Base-by-base conservation (phyloP, 2,888 invertebrate species). In the Spodoptera littoralis region DNA sequence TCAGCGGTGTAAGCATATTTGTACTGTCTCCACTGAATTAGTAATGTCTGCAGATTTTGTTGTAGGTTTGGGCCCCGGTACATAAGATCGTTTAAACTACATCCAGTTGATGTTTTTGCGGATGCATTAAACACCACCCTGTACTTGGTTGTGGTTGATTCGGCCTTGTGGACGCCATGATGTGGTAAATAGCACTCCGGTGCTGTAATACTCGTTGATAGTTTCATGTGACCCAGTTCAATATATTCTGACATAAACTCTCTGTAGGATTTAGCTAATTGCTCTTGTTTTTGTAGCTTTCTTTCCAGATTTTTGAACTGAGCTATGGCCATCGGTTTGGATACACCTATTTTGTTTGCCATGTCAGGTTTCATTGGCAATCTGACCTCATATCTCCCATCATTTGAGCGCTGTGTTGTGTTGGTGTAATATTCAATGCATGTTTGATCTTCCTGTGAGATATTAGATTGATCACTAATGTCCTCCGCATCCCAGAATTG, bases 11-110 rank as follows among this genome's bases (percentile, higher is more conserved):
- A 27, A 2, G 52, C 75, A 11, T 65, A 71, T 46, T 61, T 55
- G 47, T 69, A 70, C 1, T 56, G 42, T 13, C 75, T 52, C 73
- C 70, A 73, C 41, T 67, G 65, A 6, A 74, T 13, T 13, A 45
- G 8, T 13, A 45, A 45, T 45, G 44, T 13, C n/a, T 45, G 44
- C 8, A 45, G 6, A 13, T 45, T n/a, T 8, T 45, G n/a, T 45
- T 45, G 44, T 8, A 45, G 44, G 5, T 45, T 45, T 3, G 44
- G 44, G 13, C 44, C 46, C 4, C 22, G 22, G 18, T 47, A 18
- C 46, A 47, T 47, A 4, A 47, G 22, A 11, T 47, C 46, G 22
- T 47, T 47, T 1, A 47, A 22, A 22, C 46, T 47, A 11, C 22
- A 47, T 22, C 27, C 27, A 4, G 27, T 27, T 4, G 27, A 27